Conservation (phyloP, 2,888 invertebrate species). For the Chrysolina americana region DNA sequence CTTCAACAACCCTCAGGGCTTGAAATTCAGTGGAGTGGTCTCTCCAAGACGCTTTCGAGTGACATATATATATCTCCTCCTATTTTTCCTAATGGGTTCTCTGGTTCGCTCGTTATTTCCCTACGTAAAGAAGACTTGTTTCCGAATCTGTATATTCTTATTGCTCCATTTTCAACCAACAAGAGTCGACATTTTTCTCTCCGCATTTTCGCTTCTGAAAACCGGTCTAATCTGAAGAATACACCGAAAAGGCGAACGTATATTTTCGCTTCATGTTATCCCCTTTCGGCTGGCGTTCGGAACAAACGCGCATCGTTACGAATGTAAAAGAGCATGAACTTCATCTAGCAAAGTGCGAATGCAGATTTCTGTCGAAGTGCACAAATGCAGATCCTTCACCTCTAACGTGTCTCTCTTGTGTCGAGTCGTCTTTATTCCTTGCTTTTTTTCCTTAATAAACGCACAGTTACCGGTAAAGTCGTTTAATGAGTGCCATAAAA, state of each 20-base stretch:
- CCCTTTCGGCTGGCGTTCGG: neutral
- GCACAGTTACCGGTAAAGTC: constrained; percentile 8
- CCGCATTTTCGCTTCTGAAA: neutral
- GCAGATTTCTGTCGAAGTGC: neutral
- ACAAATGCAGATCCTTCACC: constrained; percentile 6
- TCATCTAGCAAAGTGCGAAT: constrained; percentile 1
- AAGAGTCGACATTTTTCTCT: neutral
- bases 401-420: neutral
- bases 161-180: neutral
- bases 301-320: constrained; percentile 11
- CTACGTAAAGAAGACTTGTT: too few relatives aligned
- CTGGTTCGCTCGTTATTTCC: too few relatives aligned
- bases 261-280: neutral
- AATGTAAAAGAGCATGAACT: constrained; percentile 9
- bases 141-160: too few relatives aligned
- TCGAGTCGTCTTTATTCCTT: neutral
- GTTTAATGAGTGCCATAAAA: constrained; percentile 10
- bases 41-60: too few relatives aligned
- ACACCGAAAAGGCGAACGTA: neutral
- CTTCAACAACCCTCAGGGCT: too few relatives aligned
- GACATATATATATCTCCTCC: too few relatives aligned
- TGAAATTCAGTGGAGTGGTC: too few relatives aligned
- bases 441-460: neutral
- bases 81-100: too few relatives aligned
- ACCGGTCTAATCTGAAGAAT: neutral